A percentile compares a stretch with the other conserved stretches of the same genome.
Conservation (phyloP, 2,797 vertebrate species). For the Catostomus latipinnis region DNA sequence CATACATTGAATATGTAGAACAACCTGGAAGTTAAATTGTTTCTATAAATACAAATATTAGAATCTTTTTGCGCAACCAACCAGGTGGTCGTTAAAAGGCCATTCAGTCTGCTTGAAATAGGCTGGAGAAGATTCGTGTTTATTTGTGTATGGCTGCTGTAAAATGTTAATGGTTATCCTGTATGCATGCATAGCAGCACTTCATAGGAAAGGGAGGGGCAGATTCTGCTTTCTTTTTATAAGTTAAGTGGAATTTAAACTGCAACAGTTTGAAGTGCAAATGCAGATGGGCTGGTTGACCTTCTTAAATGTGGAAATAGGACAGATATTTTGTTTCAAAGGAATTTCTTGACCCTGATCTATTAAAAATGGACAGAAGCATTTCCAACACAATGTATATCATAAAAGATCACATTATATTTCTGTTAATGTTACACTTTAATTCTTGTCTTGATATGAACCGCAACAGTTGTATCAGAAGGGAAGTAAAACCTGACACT, state of each 20-base stretch:
- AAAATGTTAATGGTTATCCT: slow-evolving; percentile 59
- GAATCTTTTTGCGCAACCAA: slow-evolving; percentile 59
- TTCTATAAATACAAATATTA: slow-evolving; percentile 57
- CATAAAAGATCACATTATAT: slow-evolving; percentile 6
- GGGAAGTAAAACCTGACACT: no score
- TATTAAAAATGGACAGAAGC: slow-evolving; percentile 41
- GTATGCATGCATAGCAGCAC: slow-evolving; percentile 40
- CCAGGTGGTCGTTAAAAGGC: slow-evolving; percentile 45
- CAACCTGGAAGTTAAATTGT: slow-evolving; percentile 52
- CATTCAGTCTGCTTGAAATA: slow-evolving; percentile 49
- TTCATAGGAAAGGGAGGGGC: slow-evolving; percentile 50
- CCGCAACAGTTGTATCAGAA: no score
- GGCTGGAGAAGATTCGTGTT: slow-evolving; percentile 61
- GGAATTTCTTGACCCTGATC: slow-evolving; percentile 23
- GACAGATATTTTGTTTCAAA: slow-evolving; percentile 49
- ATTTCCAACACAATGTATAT: slow-evolving; percentile 9
- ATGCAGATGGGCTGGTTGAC: slow-evolving; percentile 49
- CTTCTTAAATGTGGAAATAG: slow-evolving; percentile 47
- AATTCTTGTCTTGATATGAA: no score
- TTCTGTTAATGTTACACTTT: not conserved
- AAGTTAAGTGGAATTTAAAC: slow-evolving; percentile 59
- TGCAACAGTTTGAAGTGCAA: slow-evolving; percentile 49
- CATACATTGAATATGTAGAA: slow-evolving; percentile 40
- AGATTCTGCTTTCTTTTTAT: slow-evolving; percentile 59
- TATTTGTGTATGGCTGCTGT: slow-evolving; percentile 65